Base-by-base conservation (phyloP, 2,797 vertebrate genomes). In the Menidia menidia region DNA sequence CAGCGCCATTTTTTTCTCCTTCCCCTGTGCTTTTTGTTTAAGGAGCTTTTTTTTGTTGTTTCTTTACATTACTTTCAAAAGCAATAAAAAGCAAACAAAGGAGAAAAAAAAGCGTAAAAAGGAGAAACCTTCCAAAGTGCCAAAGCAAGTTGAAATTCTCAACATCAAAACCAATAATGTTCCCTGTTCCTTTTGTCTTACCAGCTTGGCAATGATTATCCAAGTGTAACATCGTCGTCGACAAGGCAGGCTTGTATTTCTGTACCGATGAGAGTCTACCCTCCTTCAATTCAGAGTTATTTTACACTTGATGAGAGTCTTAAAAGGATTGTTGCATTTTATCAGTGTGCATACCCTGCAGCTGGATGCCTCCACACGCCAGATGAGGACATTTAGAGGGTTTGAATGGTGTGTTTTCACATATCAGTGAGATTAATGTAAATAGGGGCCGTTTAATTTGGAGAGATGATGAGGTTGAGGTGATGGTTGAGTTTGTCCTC, bases 241-340 rank as follows among this genome's bases (percentile, higher is more conserved):
- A 77, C 76, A 86, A 89, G 85, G 83, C 81, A 77, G 78, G 70
- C 68, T 61, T 61, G 54, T 58, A 45, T 71, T 54, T 77, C 50
- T 66, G 42, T 74, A 65, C 71, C 45, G 32, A 77, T 66, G 63
- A 66, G 77, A 77, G 79, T 80, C 78, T 71, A 59, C 42, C 68
- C 66, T 74, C 52, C 52, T 62, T 75, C 58, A 56, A 52, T 67
- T 66, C 64, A 52, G 47, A 76, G 45, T 79, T 62, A 18, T 65
- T 60, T 62, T 70, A 52, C 60, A 42, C 71, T 44, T 62, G 47
- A 69, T 56, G 52, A 87, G 62, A 82, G 84, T 86, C 69, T 88
- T 89, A 88, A 90, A 89, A 91, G 88, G 90, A 90, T 86, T 73
- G 78, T 79, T 92, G 88, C 84, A 75, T 87, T 3, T 35, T 76